phyloP scores from a whole-genome alignment of 53 echinoderm and acorn worm species.

The Temnopleurus reevesii region DNA sequence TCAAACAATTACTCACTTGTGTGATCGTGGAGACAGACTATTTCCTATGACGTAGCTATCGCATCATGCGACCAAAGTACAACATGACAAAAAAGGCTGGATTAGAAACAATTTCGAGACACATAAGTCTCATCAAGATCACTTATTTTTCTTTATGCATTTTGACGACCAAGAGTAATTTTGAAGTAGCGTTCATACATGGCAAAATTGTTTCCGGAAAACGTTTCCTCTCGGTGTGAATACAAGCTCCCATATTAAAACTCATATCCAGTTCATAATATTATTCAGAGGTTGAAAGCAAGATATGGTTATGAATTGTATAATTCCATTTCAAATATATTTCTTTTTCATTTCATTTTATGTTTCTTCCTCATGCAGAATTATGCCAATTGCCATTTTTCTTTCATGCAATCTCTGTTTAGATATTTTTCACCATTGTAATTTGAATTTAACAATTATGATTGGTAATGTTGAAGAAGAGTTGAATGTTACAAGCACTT shows the following conservation, averaged over 20 bases:
- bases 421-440: not conserved
- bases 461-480: not conserved
- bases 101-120: not conserved
- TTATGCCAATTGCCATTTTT: conserved; percentile 57
- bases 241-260: not conserved
- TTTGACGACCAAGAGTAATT: not conserved
- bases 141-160: not conserved
- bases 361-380: conserved; percentile 59
- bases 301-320: conserved; percentile 12
- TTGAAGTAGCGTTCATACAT: not conserved
- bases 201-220: not conserved
- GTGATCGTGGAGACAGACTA: conserved; percentile 6
- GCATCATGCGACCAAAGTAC: not conserved
- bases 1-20: conserved; percentile 20
- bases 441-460: not conserved
- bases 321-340: conserved; percentile 6
- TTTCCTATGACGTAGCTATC: not conserved
- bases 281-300: conserved; percentile 1
- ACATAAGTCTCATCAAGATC: not conserved
- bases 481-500: not conserved
- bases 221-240: conserved; percentile 8
- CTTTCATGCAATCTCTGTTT: conserved; percentile 43
- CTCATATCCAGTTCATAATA: not conserved
- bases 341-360: conserved; percentile 44
- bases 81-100: conserved; percentile 14